Conservation (phyloP, 2,797 vertebrate genomes). For the Acrossocheilus fasciatus region DNA sequence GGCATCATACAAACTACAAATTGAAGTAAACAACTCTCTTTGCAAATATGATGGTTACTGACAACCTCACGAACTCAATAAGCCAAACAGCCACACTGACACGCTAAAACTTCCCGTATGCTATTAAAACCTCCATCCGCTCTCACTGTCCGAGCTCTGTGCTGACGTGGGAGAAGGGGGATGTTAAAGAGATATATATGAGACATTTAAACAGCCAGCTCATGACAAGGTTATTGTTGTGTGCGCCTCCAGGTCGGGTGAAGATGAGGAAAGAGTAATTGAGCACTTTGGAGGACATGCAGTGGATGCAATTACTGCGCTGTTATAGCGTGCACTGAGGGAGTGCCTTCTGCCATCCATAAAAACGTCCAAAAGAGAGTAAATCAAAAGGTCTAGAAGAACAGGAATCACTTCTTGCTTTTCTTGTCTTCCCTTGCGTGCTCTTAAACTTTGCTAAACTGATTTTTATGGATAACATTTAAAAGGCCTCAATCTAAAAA, state of each 20-base stretch:
- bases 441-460: neutral
- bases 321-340: slow-evolving; percentile 72
- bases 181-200: slow-evolving; percentile 38
- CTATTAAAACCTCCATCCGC: slow-evolving; percentile 4
- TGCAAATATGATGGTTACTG: neutral
- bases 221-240: slow-evolving; percentile 74
- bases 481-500: neutral
- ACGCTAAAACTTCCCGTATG: neutral
- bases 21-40: slow-evolving; percentile 1
- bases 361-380: slow-evolving; percentile 70
- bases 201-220: slow-evolving; percentile 65
- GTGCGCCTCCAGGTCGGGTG: slow-evolving; percentile 68
- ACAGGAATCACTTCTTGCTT: neutral
- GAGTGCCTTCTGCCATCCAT: slow-evolving; percentile 69
- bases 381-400: slow-evolving; percentile 58
- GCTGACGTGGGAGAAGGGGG: slow-evolving; percentile 16
- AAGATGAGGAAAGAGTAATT: slow-evolving; percentile 77
- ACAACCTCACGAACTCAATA: neutral
- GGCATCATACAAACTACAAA: neutral
- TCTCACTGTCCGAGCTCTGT: neutral
- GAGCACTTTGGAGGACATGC: slow-evolving; percentile 70
- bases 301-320: slow-evolving; percentile 74
- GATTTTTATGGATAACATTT: neutral
- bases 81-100: neutral
- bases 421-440: neutral